Percentiles rank a stretch among this genome's conserved stretches.
phyloP scores from a whole-genome alignment of 2,888 invertebrate species.

The Acrobeloides nanus region DNA sequence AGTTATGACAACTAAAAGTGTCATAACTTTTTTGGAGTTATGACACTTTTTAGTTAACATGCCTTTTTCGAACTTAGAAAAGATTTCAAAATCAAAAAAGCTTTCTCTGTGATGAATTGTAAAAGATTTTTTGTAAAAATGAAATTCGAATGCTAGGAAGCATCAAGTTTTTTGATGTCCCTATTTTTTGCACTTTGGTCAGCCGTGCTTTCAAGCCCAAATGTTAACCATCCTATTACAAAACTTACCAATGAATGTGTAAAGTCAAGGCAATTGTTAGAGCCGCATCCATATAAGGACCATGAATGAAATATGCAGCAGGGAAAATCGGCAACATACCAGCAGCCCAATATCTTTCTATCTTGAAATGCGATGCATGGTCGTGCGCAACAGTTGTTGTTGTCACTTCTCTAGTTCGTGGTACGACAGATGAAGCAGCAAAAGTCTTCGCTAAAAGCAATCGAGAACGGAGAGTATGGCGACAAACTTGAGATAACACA shows the following conservation, averaged over 20 bases:
- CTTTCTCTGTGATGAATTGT: no score
- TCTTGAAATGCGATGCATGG: constrained; percentile 29
- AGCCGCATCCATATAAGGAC: constrained; percentile 55
- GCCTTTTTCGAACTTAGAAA: no score
- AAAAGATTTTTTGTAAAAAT: background rate
- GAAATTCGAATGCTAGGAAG: no score
- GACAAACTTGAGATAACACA: no score
- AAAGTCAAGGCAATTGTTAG: constrained; percentile 55
- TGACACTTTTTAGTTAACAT: no score
- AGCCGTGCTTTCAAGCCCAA: background rate
- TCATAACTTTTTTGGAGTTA: no score
- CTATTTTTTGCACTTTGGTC: background rate
- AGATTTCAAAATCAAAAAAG: no score
- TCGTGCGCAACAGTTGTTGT: constrained; percentile 1
- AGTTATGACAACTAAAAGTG: no score
- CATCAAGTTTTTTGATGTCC: no score
- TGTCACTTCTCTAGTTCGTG: background rate
- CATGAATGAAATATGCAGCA: constrained; percentile 55
- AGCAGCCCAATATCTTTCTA: constrained; percentile 55
- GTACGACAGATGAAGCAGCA: background rate
- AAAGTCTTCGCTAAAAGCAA: no score
- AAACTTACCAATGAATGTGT: constrained; percentile 57
- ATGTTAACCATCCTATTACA: constrained; percentile 2
- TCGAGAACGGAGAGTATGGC: no score
- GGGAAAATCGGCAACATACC: constrained; percentile 57